Percentiles rank a stretch among this genome's conserved stretches.
phyloP scores from a whole-genome alignment of 2,888 invertebrate species.

The Pycnomerus fuliginosus region DNA sequence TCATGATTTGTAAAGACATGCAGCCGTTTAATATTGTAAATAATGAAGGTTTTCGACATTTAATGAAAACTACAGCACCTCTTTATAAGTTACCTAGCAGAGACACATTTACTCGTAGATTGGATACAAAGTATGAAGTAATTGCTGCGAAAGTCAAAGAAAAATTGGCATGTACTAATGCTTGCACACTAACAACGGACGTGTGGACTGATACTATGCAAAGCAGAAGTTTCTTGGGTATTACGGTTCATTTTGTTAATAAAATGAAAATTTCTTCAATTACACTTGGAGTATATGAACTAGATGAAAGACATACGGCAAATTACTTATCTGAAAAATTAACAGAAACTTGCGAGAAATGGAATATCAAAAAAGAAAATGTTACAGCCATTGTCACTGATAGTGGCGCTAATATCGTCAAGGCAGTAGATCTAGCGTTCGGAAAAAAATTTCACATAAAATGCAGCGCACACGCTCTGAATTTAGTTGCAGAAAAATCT shows the following conservation, averaged over 20 bases:
- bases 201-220: not conserved
- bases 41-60: not conserved
- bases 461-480: conserved; percentile 5
- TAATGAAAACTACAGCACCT: not conserved
- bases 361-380: not conserved
- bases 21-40: not conserved
- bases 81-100: not conserved
- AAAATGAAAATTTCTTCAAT: not conserved
- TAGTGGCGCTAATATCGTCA: conserved; percentile 3
- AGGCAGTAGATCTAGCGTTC: conserved; percentile 2
- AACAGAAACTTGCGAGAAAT: not conserved
- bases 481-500: conserved; percentile 3
- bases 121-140: not conserved
- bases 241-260: not conserved
- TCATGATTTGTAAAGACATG: not conserved
- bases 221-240: not conserved
- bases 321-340: not conserved
- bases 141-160: not conserved
- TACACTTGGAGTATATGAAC: not conserved
- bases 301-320: not conserved
- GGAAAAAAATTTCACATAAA: not conserved
- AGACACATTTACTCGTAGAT: not conserved
- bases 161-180: not conserved
- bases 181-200: not conserved
- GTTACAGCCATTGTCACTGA: conserved; percentile 4